Percentiles rank a stretch among this genome's conserved stretches.
These are phyloP conservation scores for Heliconius congener DNA, from an alignment of 1,140 invertebrate species.

Conservation along the genomic window DNA sequence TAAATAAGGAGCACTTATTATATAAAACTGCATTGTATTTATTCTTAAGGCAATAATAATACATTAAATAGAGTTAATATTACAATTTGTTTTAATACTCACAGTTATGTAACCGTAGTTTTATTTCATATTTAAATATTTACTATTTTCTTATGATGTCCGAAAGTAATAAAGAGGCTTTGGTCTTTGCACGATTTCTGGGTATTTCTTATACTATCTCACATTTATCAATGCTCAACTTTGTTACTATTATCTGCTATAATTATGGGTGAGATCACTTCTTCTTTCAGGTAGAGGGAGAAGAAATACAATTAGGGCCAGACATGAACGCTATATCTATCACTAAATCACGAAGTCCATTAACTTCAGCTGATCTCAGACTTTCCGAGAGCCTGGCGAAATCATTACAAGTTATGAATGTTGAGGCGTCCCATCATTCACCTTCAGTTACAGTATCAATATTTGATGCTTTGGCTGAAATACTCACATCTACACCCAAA, in stretches of 20 bases:
- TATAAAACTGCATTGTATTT: neutral
- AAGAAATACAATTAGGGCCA: constrained; percentile 79
- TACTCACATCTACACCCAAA: constrained; percentile 79
- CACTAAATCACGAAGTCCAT: constrained; percentile 76
- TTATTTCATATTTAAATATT: constrained; percentile 30
- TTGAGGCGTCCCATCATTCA: constrained; percentile 80
- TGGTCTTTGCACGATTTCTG: constrained; percentile 71
- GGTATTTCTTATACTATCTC: constrained; percentile 41
- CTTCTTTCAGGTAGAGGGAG: constrained; percentile 81
- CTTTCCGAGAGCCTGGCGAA: constrained; percentile 76
- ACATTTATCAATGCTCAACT: constrained; percentile 18
- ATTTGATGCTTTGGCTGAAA: constrained; percentile 82
- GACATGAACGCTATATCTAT: constrained; percentile 78
- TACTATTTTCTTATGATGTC: constrained; percentile 40
- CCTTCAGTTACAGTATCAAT: constrained; percentile 82
- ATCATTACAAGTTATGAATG: constrained; percentile 76
- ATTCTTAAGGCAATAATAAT: constrained; percentile 17
- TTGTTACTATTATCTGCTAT: constrained; percentile 52
- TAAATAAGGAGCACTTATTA: constrained; percentile 6
- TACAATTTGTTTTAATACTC: constrained; percentile 37
- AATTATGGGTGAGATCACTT: constrained; percentile 78
- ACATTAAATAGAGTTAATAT: constrained; percentile 24
- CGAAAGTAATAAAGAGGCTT: constrained; percentile 79
- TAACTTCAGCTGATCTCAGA: constrained; percentile 76
- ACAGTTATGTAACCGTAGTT: constrained; percentile 13